Base-by-base conservation (phyloP, 1,140 invertebrate species). In the Trissolcus basalis region DNA sequence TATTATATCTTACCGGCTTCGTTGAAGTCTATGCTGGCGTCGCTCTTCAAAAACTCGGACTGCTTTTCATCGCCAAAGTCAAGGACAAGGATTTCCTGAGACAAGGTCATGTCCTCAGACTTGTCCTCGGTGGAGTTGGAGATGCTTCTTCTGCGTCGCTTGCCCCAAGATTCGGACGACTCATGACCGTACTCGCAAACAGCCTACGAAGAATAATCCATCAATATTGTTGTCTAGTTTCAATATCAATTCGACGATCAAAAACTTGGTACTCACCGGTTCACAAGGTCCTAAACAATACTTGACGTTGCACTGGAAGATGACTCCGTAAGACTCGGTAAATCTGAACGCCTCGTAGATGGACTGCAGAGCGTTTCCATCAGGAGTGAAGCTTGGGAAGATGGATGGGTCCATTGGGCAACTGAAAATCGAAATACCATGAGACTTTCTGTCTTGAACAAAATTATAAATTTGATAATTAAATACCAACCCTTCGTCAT, bases 251-350 rank as follows among this genome's bases (percentile, higher is more conserved):
- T 6, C 6, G 19, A 27, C 19, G 19, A 44, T 44, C 11, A 44
- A 13, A 44, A 13, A n/a, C n/a, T n/a, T 7, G 33, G 12, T 4
- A 68, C 58, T 92, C 90, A 96, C 95, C 80, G 96, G 95, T 87
- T 97, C 95, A 82, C 96, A 98, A 60, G 95, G 96, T 85, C 96
- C 96, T 48, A 98, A 90, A 87, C 96, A 98, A 87, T 98, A 98
- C 85, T 97, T 97, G 65, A 98, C 96, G 84, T 98, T 98, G 86
- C 96, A 98, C 84, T 98, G 96, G 92, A 98, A 98, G 83, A 98
- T 98, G 44, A 98, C 96, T 12, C 96, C 96, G 76, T 97, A 98
- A 14, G 96, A 97, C 84, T 98, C 96, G 0, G 96, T 98, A 83
- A 98, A 97, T 79, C 96, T 91, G 90, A 98, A 98, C 0, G 96